A percentile compares a stretch with the other conserved stretches of the same genome.
These are phyloP conservation scores for Epizoanthus ramosus DNA, from an alignment of 92 coral and sea anemone species.

Conservation along the genomic window DNA sequence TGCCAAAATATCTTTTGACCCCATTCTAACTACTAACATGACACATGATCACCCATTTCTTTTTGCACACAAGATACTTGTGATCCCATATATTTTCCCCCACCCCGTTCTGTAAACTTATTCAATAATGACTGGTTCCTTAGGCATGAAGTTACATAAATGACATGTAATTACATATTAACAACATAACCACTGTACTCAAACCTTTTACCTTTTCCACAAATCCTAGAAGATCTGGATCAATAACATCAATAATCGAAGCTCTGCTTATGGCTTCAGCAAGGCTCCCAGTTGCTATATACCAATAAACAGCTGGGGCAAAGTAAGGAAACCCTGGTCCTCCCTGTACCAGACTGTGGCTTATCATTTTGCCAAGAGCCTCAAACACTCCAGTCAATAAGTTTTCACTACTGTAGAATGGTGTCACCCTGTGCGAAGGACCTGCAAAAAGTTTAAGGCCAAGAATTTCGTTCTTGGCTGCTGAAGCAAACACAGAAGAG, in stretches of 20 bases:
- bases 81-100: too few relatives aligned
- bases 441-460: background rate
- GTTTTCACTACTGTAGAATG: slow-evolving; percentile 4
- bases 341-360: slow-evolving; percentile 19
- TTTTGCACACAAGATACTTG: too few relatives aligned
- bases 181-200: too few relatives aligned
- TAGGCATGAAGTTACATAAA: too few relatives aligned
- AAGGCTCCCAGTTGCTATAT: slow-evolving; percentile 8
- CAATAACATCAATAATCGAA: background rate
- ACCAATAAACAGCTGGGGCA: slow-evolving; percentile 6
- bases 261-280: slow-evolving; percentile 9
- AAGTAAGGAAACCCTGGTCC: slow-evolving; percentile 17
- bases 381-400: slow-evolving; percentile 7
- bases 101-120: too few relatives aligned
- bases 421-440: background rate
- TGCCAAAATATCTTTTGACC: too few relatives aligned
- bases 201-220: background rate
- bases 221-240: background rate
- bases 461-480: background rate
- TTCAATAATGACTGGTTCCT: too few relatives aligned
- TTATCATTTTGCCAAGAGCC: background rate
- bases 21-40: too few relatives aligned
- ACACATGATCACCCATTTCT: too few relatives aligned
- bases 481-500: background rate
- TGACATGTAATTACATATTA: too few relatives aligned